Evolutionary conservation across 2,113 vertebrate genomes (phyloP).

Genomic region (Myrmophylax atrothorax): DNA sequence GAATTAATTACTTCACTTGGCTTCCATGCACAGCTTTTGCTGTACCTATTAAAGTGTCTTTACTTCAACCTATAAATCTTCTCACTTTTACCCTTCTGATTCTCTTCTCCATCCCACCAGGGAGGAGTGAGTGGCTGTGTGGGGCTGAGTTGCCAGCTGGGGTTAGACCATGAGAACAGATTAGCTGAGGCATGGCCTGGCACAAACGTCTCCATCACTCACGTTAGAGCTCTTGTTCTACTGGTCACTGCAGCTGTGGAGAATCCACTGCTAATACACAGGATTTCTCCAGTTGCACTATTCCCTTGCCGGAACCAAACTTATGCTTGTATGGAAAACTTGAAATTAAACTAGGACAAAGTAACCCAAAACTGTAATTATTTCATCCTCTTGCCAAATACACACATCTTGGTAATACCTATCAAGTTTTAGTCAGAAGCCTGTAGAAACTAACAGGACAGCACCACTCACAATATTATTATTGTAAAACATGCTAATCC

Average conservation of each 20-base stretch:
- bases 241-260: not conserved
- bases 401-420: not conserved
- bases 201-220: not conserved
- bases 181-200: not conserved
- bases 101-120: not conserved
- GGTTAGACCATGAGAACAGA: not conserved
- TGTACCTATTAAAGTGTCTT: not conserved
- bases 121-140: not conserved
- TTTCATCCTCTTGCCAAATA: not conserved
- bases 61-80: rapidly evolving
- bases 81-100: not conserved
- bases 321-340: not conserved
- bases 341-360: not conserved
- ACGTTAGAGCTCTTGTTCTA: not conserved
- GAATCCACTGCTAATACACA: not conserved
- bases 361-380: not conserved
- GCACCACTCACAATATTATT: not conserved
- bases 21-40: not conserved
- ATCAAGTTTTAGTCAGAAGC: not conserved
- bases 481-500: not conserved
- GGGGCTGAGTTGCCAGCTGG: not conserved
- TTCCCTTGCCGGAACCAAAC: not conserved
- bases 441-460: not conserved
- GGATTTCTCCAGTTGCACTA: not conserved
- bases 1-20: not conserved